Base-by-base conservation (phyloP, 2,888 invertebrate species). In the Volucella inanis region DNA sequence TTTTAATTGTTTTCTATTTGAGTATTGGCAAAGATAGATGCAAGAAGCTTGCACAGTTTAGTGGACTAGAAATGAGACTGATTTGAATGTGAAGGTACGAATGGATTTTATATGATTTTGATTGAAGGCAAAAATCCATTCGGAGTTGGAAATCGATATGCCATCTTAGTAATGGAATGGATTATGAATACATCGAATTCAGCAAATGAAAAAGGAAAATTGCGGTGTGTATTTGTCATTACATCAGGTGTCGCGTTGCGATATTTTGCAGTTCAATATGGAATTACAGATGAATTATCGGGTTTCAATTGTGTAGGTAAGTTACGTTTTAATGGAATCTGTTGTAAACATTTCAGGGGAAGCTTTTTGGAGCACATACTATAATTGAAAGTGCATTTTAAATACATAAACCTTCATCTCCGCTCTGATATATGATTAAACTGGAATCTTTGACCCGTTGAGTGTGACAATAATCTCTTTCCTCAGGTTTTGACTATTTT, bases 231-330 rank as follows among this genome's bases (percentile, higher is more conserved):
- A 62, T 50, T 64, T 15, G 57, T 18, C 54, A 52, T 81, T 85
- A 41, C 77, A 81, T 67, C 62, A 72, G 52, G 49, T 72, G 47
- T 65, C 52, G 49, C 74, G 47, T 65, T 59, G 54, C 68, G 64
- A 62, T 68, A 50, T 67, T 22, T 47, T 52, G 61, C 31, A 68
- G 57, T 50, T 83, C 64, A 77, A 77, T 85, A 72, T 68, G 76
- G 62, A 68, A 81, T 81, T 85, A 85, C 84, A 67, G 31, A 41
- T 12, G 38, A 61, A 3, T 43, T 75, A 72, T 85, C 72, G 10
- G 41, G 54, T 85, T 81, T 68, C 85, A 61, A 11, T n/a, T 70
- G 18, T 31, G 38, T 31, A 59, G 49, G 41, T 62, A n/a, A 18
- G 38, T 41, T 64, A 18, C 10, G 15, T 8, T 10, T 18, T 31